Evolutionary conservation across 2,888 invertebrate species (phyloP), one percentile per base, ranked within the genome.

Genomic region (Piscicola geometra): DNA sequence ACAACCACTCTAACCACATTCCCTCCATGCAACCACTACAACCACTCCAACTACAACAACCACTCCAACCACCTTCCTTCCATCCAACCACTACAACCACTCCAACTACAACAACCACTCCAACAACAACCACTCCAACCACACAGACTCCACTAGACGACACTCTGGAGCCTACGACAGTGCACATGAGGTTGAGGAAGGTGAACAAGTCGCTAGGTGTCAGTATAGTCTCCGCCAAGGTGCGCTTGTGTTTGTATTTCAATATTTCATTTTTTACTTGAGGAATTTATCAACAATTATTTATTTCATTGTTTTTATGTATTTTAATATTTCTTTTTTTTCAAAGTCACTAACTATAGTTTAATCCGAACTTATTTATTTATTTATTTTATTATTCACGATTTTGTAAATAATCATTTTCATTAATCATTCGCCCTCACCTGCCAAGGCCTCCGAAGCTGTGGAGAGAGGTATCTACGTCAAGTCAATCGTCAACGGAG

Each of bases 141-240:
- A n/a, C n/a, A n/a, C n/a, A n/a, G n/a, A n/a, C n/a, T n/a, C n/a
- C n/a, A n/a, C n/a, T n/a, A n/a, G n/a, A n/a, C n/a, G n/a, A n/a
- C n/a, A n/a, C n/a, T n/a, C n/a, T n/a, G n/a, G n/a, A 33, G 25
- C 25, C 9, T 41, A 41, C 41, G 41, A 5, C 41, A 77, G 91
- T 93, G 83, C 89, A 92, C 75, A 93, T 97, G 81, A 91, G 93
- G 84, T 89, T 97, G 79, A 91, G 93, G 84, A 97, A 98, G 87
- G 93, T 94, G 82, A 91, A 92, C 78, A 94, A 93, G 83, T 97
- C 98, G 79, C 96, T 99, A 92, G 99, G 99, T 18, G 89, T 99
- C 81, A 97, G 96, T 83, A 99, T 99, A 82, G 97, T 99, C 1
- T 98, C 98, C 15, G 98, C 98, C 35, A 95, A 95, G 89, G 92